These are phyloP conservation scores for Microctenopoma stevenorrisi DNA, from an alignment of 2,797 vertebrate genomes.

Conservation along the genomic window DNA sequence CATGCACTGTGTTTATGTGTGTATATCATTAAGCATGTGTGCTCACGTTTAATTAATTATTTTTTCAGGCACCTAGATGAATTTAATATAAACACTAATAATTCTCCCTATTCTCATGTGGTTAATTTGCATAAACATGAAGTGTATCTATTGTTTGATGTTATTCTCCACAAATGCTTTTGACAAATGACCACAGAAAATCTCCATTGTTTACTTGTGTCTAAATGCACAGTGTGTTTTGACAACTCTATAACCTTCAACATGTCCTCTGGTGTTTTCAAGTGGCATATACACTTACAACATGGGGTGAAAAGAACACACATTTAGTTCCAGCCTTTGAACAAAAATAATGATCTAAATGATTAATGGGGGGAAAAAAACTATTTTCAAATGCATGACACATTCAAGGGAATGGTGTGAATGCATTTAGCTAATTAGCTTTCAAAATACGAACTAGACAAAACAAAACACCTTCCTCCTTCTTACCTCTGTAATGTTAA, in stretches of 20 bases:
- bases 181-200: slow-evolving; percentile 62
- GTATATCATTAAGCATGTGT: background rate
- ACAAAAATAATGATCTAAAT: slow-evolving; percentile 69
- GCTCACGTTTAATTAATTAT: background rate
- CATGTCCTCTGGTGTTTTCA: slow-evolving; percentile 45
- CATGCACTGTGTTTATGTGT: background rate
- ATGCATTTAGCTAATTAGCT: slow-evolving; percentile 62
- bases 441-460: slow-evolving; percentile 44
- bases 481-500: slow-evolving; percentile 10
- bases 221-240: slow-evolving; percentile 49
- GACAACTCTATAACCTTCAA: slow-evolving; percentile 59
- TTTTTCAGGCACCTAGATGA: slow-evolving; percentile 23
- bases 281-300: slow-evolving; percentile 23
- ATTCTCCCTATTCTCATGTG: slow-evolving; percentile 51
- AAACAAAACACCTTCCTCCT: slow-evolving; percentile 48
- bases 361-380: slow-evolving; percentile 23
- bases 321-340: slow-evolving; percentile 63
- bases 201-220: slow-evolving; percentile 45
- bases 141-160: slow-evolving; percentile 49
- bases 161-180: slow-evolving; percentile 45
- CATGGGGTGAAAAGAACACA: slow-evolving; percentile 32
- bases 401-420: slow-evolving; percentile 42
- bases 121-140: slow-evolving; percentile 65
- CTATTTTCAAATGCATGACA: slow-evolving; percentile 44
- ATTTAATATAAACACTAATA: slow-evolving; percentile 42